Base-by-base conservation (phyloP, 2,113 vertebrate species). In the Sterrhoptilus dennistouni region DNA sequence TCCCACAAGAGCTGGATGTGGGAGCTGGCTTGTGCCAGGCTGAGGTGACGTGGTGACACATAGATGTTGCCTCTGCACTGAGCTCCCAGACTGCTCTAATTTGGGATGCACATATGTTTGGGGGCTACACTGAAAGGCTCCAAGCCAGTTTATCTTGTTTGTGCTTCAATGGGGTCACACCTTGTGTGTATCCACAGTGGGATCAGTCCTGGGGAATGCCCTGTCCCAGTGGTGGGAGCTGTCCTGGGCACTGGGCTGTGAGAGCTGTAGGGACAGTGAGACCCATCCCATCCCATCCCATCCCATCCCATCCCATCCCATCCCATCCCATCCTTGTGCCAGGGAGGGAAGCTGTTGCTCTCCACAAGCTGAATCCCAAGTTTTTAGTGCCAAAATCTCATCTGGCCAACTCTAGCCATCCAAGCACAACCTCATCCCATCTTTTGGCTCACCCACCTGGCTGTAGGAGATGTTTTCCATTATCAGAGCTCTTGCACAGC, bases 131-230 rank as follows among this genome's bases (percentile, higher is more conserved):
- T 38, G 23, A n/a, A 77, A 35, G 38, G 38, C 12, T 63, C 33
- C 1, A 2, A 53, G 12, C 14, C 35, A 11, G 3, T 61, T 82
- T 36, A 56, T 21, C 8, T 29, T 40, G 8, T 72, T 22, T 61
- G 3, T 63, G 20, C 14, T 40, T 77, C 5, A 0, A 0, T 59
- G 25, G 50, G 8, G 20, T 47, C 4, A 8, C 20, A 23, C 12
- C 35, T 14, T 0, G 0, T 24, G 27, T 22, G 18, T 11, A 4
- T 75, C 15, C 1, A 3, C 42, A 36, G 45, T 2, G 0, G 2
- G 6, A 33, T 33, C 69, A 0, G 5, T 52, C 38, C 84, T 1
- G 0, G 14, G 29, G 31, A 76, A 33, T 89, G 53, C n/a, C 38
- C 56, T n/a, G 28, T 18, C 5, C 49, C 31, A n/a, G 21, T 45